Evolutionary conservation across 1,140 invertebrate species (phyloP), one percentile per base, ranked within the genome.

Genomic region (Bicyclus anynana): DNA sequence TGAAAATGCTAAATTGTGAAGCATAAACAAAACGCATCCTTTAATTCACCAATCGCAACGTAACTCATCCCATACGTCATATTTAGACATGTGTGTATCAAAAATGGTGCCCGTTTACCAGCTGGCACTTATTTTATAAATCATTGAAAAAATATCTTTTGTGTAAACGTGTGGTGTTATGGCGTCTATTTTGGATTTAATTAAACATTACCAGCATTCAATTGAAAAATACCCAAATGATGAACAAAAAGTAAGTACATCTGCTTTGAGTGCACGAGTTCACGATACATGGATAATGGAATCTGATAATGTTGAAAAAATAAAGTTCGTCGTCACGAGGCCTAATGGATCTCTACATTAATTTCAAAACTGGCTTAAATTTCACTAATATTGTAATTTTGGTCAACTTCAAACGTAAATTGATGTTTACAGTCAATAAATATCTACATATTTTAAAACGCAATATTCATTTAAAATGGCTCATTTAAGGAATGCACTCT

Each of bases 191-290:
- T 72, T 88, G 50, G 81, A 88, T 79, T 77, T 80, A 67, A 72
- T 88, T 17, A 88, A 90, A 72, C 91, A 93, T 84, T 93, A 93
- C 80, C 92, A 93, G 74, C 87, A 90, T 71, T 91, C 88, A 77
- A 92, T 93, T 65, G 91, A 92, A 74, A 92, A 91, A 87, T 90
- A 90, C 67, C 69, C 80, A 33, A 85, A 90, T 56, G 89, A 93
- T 66, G 90, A 91, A 64, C 80, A 87, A 65, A 91, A 91, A 79
- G 92, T 93, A 82, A 90, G 91, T 82, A 47, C 49, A 20, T 46
- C 12, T 52, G 29, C 29, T 52, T 44, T 18, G 48, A n/a, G n/a
- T n/a, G n/a, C n/a, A n/a, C n/a, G 18, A 59, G 52, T 37, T 46
- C n/a, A n/a, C n/a, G 17, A n/a, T 27, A 17, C 40, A 21, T 3